Conservation (phyloP, 2,888 invertebrate species). For the Agrotis segetum region DNA sequence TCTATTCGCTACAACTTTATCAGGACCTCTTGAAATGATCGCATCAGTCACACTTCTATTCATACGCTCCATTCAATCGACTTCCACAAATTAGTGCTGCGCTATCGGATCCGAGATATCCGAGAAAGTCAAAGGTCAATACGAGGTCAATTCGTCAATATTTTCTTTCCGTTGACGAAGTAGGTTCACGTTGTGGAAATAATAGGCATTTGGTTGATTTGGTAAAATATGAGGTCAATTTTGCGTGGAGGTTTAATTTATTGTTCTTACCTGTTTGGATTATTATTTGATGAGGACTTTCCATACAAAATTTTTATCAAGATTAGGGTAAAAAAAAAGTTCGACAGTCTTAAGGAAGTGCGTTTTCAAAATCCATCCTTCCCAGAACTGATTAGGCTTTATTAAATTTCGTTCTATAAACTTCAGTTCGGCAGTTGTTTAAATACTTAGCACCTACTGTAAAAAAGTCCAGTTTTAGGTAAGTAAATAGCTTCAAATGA, state of each 20-base stretch:
- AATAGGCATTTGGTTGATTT: neutral
- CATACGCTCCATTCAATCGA: constrained; percentile 23
- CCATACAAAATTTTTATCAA: no score
- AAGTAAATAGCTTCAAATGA: no score
- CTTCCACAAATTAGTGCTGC: constrained; percentile 16
- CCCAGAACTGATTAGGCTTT: no score
- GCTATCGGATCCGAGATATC: constrained; percentile 4
- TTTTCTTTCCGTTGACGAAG: neutral
- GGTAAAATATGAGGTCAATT: neutral
- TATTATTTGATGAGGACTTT: neutral
- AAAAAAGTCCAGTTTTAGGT: no score
- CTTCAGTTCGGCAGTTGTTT: no score
- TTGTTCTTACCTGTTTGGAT: neutral
- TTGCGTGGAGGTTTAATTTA: neutral
- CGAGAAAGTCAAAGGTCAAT: constrained; percentile 5
- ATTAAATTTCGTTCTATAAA: no score
- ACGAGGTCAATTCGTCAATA: constrained; percentile 1
- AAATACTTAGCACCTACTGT: no score
- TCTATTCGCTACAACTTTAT: neutral
- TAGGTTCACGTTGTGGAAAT: neutral
- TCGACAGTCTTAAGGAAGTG: no score
- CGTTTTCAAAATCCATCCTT: neutral
- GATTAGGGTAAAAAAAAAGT: no score
- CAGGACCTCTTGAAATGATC: neutral
- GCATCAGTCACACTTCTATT: constrained; percentile 7